phyloP scores from a whole-genome alignment of 2,888 invertebrate genomes.

The Erebia ligea region DNA sequence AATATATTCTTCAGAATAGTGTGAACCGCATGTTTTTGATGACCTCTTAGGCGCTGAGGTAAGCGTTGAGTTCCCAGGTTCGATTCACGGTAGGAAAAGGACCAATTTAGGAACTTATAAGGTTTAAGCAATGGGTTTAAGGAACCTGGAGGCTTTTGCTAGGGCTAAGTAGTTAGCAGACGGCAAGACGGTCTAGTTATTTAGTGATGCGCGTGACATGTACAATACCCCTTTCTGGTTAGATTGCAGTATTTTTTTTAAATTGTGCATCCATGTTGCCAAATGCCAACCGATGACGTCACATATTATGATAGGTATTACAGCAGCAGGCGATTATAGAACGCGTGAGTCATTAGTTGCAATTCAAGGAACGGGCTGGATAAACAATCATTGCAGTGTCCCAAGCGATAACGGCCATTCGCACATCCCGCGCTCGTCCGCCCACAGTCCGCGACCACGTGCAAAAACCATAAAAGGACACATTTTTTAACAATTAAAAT shows the following conservation, averaged over 20 bases:
- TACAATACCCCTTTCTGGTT: neutral
- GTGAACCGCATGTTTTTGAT: too few species aligned
- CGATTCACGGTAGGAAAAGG: too few species aligned
- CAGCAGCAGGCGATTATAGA: conserved; percentile 62
- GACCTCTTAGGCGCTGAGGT: too few species aligned
- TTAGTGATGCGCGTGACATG: too few species aligned
- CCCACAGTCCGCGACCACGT: conserved; percentile 37
- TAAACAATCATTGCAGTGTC: conserved; percentile 82
- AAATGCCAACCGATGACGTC: conserved; percentile 38
- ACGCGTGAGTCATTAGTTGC: conserved; percentile 77
- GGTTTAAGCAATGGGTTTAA: too few species aligned
- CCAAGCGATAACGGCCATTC: conserved; percentile 78
- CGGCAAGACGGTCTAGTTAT: too few species aligned
- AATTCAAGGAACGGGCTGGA: conserved; percentile 81
- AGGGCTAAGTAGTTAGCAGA: too few species aligned
- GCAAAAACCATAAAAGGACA: conserved; percentile 27
- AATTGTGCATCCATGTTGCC: conserved; percentile 15
- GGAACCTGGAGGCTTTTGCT: too few species aligned
- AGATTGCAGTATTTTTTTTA: neutral
- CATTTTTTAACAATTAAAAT: conserved; percentile 37
- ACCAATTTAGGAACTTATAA: too few species aligned
- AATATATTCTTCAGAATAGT: too few species aligned
- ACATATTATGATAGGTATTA: conserved; percentile 45
- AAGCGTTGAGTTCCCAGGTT: too few species aligned
- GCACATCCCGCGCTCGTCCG: conserved; percentile 73